phyloP scores from a whole-genome alignment of 2,113 vertebrate species.

The Seriola dumerili region DNA sequence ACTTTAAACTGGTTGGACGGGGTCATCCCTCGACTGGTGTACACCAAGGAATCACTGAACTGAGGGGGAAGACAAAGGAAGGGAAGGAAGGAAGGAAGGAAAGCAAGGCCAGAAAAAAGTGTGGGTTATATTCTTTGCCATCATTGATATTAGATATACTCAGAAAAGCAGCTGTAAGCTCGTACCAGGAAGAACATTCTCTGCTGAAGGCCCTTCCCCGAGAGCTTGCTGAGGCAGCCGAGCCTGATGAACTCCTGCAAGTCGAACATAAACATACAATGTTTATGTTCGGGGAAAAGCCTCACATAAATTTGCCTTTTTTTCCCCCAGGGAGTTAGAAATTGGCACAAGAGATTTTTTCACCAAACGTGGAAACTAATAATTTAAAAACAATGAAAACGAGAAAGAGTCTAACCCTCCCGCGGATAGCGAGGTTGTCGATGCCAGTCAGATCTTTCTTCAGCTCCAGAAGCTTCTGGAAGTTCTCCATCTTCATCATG shows the following conservation, averaged over 20 bases:
- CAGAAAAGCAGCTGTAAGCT: background rate
- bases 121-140: background rate
- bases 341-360: no score
- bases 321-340: no score
- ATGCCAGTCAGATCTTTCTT: constrained; percentile 95
- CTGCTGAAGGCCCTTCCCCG: constrained; percentile 97
- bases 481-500: constrained; percentile 99
- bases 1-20: constrained; percentile 96
- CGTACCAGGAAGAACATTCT: constrained; percentile 98
- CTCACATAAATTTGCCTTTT: no score
- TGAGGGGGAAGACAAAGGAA: constrained; percentile 58
- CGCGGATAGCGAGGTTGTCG: constrained; percentile 90
- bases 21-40: constrained; percentile 95
- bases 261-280: constrained; percentile 28
- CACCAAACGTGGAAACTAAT: no score
- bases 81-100: background rate
- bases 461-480: constrained; percentile 96
- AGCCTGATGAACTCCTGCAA: constrained; percentile 95
- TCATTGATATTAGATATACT: background rate
- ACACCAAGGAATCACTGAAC: constrained; percentile 95
- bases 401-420: constrained; percentile 85
- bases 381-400: no score
- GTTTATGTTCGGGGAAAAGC: no score
- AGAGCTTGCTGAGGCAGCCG: constrained; percentile 98
- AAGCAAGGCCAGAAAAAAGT: background rate